Base-by-base conservation (phyloP, 2,797 vertebrate species). In the Xenops minutus region DNA sequence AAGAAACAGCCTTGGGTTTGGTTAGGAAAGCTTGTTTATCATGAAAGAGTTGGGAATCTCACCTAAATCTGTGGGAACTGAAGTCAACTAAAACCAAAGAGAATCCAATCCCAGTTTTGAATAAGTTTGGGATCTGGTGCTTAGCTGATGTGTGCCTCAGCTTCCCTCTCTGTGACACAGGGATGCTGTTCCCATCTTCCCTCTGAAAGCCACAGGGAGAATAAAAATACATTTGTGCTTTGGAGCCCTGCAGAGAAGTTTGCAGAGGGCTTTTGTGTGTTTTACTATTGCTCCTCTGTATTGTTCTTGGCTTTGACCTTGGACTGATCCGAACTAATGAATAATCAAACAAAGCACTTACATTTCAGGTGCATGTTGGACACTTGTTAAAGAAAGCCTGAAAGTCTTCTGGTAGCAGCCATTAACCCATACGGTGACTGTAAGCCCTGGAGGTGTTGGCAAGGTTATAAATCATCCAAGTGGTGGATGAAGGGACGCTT, bases 291-390 rank as follows among this genome's bases (percentile, higher is more conserved):
- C 67, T 88, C 61, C 52, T 43, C 68, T 51, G 22, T 88, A 36
- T 94, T 89, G 71, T 86, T 95, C 92, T 93, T 93, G 59, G 48
- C 80, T 86, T 81, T 94, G 94, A 96, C 95, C 95, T 96, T 96
- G 91, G 85, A 52, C 67, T 56, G 55, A 93, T 64, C 71, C 44
- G 56, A 85, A 82, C 41, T 44, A 88, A 92, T 51, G 61, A 61
- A 86, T 49, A 84, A 84, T 75, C 79, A 82, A 94, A 86, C 41
- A 64, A 92, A 94, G 77, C 52, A 63, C 77, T 92, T 86, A 34
- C 22, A 55, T 90, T 88, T 94, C 74, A 61, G 88, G 92, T 74
- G 63, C 77, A 37, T 84, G 73, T 82, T 84, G 85, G 69, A 93
- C 89, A 66, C 59, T 81, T 90, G 71, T 81, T 82, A 90, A 87